Percentiles rank a stretch among this genome's conserved stretches.
Evolutionary conservation across 2,113 vertebrate genomes (phyloP).

Genomic region (Macrotis lagotis): DNA sequence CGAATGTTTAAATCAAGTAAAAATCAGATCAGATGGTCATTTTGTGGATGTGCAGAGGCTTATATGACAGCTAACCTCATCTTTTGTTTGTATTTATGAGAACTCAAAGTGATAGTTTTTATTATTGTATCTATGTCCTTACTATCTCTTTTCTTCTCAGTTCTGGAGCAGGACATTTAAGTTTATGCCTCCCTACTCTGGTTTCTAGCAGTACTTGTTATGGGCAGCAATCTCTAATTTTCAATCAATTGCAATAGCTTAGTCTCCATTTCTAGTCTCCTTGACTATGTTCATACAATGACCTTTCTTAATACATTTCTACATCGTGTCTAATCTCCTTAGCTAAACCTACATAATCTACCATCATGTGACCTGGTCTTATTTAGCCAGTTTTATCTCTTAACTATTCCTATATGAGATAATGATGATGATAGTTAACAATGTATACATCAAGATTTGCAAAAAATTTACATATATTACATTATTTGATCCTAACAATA

Average conservation of each 20-base stretch:
- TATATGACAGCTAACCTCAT: not conserved
- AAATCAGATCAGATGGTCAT: not conserved
- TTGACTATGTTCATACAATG: conserved; percentile 41
- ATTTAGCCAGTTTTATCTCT: not conserved
- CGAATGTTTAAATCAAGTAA: not conserved
- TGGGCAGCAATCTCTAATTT: not conserved
- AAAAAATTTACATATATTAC: not conserved
- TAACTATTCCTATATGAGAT: not conserved
- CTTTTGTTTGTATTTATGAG: conserved; percentile 27
- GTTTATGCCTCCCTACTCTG: not conserved
- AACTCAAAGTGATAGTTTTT: not conserved
- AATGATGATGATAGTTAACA: not conserved
- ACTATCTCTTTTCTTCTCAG: not conserved
- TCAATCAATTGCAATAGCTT: not conserved
- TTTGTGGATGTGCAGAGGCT: not conserved
- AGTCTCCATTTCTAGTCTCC: not conserved
- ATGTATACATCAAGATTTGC: not conserved
- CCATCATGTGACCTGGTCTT: not conserved
- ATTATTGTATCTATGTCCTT: not conserved
- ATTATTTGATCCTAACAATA: not conserved
- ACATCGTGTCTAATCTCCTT: conserved; percentile 28
- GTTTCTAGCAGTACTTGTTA: not conserved
- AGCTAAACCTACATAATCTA: conserved; percentile 14
- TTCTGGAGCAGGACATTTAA: no score
- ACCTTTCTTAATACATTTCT: conserved; percentile 11